Conservation (phyloP, 2,113 vertebrate genomes). For the Corvus moneduloides region DNA sequence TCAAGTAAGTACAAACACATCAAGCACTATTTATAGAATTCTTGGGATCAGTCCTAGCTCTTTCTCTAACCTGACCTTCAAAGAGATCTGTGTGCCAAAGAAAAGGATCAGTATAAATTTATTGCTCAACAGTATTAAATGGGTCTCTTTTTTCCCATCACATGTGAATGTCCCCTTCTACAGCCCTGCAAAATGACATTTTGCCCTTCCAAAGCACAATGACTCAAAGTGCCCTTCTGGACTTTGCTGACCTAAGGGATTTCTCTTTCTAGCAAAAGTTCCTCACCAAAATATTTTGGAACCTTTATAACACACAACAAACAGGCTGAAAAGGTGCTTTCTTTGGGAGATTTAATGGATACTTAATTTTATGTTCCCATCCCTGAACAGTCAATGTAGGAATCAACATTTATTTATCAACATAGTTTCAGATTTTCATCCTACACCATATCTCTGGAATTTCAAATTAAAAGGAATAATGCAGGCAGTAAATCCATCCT, state of each 20-base stretch:
- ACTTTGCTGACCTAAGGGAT: conserved; percentile 44
- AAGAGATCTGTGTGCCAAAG: not conserved
- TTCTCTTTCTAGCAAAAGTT: not conserved
- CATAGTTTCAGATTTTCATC: not conserved
- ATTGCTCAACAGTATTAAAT: conserved; percentile 5
- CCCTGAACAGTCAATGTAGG: not conserved
- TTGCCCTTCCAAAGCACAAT: conserved; percentile 7
- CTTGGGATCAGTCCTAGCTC: not conserved
- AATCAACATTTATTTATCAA: conserved; percentile 1
- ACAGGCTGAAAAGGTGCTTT: conserved; percentile 18
- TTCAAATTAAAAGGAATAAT: conserved; percentile 10
- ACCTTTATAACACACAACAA: not conserved
- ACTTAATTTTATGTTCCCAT: conserved; percentile 38
- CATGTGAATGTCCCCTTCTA: not conserved
- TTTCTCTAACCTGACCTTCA: not conserved
- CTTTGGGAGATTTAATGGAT: not conserved
- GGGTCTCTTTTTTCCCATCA: not conserved
- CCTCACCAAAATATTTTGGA: conserved; percentile 13
- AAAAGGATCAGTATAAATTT: not conserved
- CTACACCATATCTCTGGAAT: not conserved
- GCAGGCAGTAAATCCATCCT: not conserved
- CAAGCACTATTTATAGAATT: not conserved
- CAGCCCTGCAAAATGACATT: not conserved
- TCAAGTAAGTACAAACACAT: not conserved
- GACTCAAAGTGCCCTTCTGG: conserved; percentile 40